Conservation (phyloP, 2,797 vertebrate genomes). For the Benthosema pterotum region DNA sequence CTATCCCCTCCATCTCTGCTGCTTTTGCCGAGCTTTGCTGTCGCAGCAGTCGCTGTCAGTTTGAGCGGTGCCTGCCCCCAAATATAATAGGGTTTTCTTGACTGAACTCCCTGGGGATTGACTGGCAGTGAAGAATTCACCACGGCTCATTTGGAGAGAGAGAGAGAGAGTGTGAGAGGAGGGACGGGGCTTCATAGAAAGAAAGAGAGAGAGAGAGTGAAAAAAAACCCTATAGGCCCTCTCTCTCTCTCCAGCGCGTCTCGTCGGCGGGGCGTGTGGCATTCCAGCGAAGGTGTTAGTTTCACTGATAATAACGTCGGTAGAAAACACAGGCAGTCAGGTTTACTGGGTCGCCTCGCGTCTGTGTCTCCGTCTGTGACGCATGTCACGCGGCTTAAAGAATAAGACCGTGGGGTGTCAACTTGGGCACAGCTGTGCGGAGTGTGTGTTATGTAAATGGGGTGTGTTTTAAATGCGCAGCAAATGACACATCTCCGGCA, state of each 20-base stretch:
- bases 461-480: slow-evolving; percentile 23
- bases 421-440: slow-evolving; percentile 6
- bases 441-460: slow-evolving; percentile 36
- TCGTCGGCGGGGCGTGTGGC: slow-evolving; percentile 66
- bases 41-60: slow-evolving; percentile 83
- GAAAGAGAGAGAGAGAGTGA: slow-evolving; percentile 61
- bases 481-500: slow-evolving; percentile 3
- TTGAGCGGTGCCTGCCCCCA: slow-evolving; percentile 78
- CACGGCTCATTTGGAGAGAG: slow-evolving; percentile 74
- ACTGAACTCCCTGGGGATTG: slow-evolving; percentile 75
- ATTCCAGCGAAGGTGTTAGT: slow-evolving; percentile 73
- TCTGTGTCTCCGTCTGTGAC: slow-evolving; percentile 44
- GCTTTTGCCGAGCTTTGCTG: slow-evolving; percentile 78
- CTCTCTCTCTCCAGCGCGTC: too few species aligned
- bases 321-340: slow-evolving; percentile 50
- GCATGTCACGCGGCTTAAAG: slow-evolving; percentile 34
- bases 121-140: slow-evolving; percentile 79
- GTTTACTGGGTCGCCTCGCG: slow-evolving; percentile 45
- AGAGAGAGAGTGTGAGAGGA: slow-evolving; percentile 40
- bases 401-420: slow-evolving; percentile 15
- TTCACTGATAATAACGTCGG: slow-evolving; percentile 70
- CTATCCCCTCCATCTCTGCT: background rate
- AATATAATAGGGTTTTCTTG: slow-evolving; percentile 83
- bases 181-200: slow-evolving; percentile 58
- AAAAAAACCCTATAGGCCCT: slow-evolving; percentile 57